A percentile compares a stretch with the other conserved stretches of the same genome.
phyloP scores from a whole-genome alignment of 1,140 invertebrate species.

The Drosophila orena region DNA sequence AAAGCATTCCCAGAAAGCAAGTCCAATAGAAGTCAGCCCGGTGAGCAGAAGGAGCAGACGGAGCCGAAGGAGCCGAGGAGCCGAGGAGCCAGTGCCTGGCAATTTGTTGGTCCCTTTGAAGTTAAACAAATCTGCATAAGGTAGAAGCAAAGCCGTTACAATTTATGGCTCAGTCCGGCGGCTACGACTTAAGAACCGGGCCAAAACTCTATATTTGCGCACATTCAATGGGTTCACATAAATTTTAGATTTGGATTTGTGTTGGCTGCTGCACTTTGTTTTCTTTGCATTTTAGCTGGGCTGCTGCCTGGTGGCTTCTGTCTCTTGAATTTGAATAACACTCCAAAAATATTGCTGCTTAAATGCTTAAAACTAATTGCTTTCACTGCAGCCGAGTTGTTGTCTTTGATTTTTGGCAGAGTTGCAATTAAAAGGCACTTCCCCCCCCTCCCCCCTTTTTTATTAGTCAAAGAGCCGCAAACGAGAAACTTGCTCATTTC shows the following conservation, averaged over 20 bases:
- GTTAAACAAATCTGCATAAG: slow-evolving; percentile 81
- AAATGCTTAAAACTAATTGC: slow-evolving; percentile 64
- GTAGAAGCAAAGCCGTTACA: slow-evolving; percentile 66
- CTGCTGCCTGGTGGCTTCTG: no score
- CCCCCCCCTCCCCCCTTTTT: slow-evolving; percentile 24
- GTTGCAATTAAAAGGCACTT: slow-evolving; percentile 67
- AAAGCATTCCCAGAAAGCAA: slow-evolving; percentile 12
- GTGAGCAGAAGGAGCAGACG: no score
- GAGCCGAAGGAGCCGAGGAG: no score
- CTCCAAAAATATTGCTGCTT: slow-evolving; percentile 54
- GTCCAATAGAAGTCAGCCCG: slow-evolving; percentile 33
- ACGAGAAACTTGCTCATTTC: slow-evolving; percentile 37
- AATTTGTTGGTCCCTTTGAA: slow-evolving; percentile 78
- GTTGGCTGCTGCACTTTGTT: slow-evolving; percentile 25
- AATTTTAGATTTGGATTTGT: slow-evolving; percentile 70
- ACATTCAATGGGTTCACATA: slow-evolving; percentile 56
- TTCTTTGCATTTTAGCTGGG: slow-evolving; percentile 13
- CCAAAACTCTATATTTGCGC: slow-evolving; percentile 45
- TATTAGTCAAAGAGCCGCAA: slow-evolving; percentile 23
- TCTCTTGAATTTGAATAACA: slow-evolving; percentile 44
- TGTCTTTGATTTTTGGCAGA: slow-evolving; percentile 31
- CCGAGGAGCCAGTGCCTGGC: slow-evolving; percentile 27
- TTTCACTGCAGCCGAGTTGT: slow-evolving; percentile 31
- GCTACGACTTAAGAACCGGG: slow-evolving; percentile 6
- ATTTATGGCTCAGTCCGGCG: slow-evolving; percentile 66